These are phyloP conservation scores for Mnemiopsis leidyi DNA, from an alignment of 37 sponge, comb jelly and placozoan species.

Conservation along the genomic window DNA sequence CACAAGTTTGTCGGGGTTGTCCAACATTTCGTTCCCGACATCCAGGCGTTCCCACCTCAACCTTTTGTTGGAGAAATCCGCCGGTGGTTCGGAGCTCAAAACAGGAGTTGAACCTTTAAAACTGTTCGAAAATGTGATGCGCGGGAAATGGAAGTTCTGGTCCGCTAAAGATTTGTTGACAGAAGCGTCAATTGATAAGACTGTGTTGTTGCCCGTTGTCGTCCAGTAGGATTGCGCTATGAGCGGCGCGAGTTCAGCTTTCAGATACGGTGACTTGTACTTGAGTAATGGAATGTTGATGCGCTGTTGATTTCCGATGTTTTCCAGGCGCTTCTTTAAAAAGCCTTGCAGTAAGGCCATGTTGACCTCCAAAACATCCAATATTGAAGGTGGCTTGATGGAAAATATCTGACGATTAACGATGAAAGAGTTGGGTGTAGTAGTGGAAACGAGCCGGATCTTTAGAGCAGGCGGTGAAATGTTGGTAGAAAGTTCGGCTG, in stretches of 20 bases:
- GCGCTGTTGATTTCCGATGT: background rate
- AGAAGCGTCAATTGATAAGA: constrained; percentile 14
- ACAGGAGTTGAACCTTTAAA: background rate
- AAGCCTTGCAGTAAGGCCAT: constrained; percentile 1
- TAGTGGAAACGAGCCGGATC: background rate
- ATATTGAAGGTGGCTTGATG: constrained; percentile 34
- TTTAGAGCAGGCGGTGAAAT: background rate
- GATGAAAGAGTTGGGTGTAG: constrained; percentile 36
- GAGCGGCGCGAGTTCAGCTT: constrained; percentile 8
- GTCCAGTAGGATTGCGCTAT: constrained; percentile 2
- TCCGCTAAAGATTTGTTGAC: background rate
- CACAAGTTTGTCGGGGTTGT: background rate
- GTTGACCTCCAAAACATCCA: constrained; percentile 14
- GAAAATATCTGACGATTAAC: constrained; percentile 48
- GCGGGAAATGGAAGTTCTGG: constrained; percentile 20
- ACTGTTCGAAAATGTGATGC: background rate
- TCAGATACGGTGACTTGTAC: constrained; percentile 45
- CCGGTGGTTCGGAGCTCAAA: background rate
- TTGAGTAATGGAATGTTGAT: constrained; percentile 21
- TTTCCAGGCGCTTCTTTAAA: background rate
- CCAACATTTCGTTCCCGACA: constrained; percentile 24
- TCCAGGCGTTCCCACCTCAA: constrained; percentile 30
- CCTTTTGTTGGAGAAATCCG: background rate
- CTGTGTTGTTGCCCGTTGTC: background rate
- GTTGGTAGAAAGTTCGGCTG: background rate